These are phyloP conservation scores for Calameuta pallipes DNA, from an alignment of 2,888 invertebrate genomes.

Conservation along the genomic window DNA sequence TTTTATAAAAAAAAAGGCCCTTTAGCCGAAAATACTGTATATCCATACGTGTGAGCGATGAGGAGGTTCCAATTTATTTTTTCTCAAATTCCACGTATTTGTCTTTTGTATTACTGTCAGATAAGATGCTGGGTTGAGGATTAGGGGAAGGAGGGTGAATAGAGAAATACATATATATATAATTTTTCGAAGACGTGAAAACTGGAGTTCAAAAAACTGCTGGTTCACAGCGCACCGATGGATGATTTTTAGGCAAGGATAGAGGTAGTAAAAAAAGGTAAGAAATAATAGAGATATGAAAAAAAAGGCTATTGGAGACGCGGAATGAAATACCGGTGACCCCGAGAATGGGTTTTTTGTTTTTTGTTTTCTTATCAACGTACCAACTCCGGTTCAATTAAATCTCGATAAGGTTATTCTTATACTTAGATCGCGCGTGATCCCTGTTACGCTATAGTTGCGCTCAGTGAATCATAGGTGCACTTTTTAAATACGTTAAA, in stretches of 20 bases:
- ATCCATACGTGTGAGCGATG: too few species aligned
- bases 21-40: too few species aligned
- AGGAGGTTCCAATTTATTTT: too few species aligned
- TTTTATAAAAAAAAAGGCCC: not conserved
- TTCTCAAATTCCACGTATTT: too few species aligned
- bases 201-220: not conserved
- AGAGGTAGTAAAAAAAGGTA: constrained; percentile 22
- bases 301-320: constrained; percentile 24
- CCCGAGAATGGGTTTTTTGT: not conserved
- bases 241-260: not conserved
- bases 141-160: too few species aligned
- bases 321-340: constrained; percentile 10
- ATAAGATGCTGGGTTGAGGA: too few species aligned
- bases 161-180: too few species aligned
- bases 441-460: not conserved
- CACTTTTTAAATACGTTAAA: not conserved
- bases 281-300: constrained; percentile 7
- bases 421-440: not conserved
- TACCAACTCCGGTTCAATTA: constrained; percentile 2
- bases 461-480: not conserved
- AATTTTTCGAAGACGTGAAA: not conserved
- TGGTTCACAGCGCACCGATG: not conserved
- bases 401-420: constrained; percentile 14
- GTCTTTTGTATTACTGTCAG: too few species aligned
- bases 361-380: not conserved